Evolutionary conservation across 2,797 vertebrate species (phyloP), one percentile per base, ranked within the genome.

Genomic region (Tapera naevia): DNA sequence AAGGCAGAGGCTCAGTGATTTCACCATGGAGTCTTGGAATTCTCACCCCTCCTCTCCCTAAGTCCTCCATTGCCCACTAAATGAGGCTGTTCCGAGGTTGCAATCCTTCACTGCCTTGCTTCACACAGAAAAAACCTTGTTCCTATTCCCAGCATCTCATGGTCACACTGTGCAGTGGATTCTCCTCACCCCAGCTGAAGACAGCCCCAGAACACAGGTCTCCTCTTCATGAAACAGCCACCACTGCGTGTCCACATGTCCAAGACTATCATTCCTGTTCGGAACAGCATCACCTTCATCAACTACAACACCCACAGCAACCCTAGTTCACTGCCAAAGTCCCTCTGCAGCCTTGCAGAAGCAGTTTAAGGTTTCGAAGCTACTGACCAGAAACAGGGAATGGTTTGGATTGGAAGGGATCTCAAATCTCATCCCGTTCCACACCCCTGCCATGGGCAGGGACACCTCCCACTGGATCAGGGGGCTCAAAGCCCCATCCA

Each of bases 91-190:
- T 4, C 3, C 11, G 39, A 21, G 69, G 50, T 8, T 3, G 4
- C 41, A 27, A 28, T 12, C 58, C 74, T 35, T 24, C 10, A 0
- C 30, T 21, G 22, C 51, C 64, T 17, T 5, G 23, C 60, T 8
- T 24, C 57, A 13, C 2, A 5, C 7, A 13, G 57, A 23, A 41
- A 3, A 3, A 33, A 65, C 25, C 17, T 0, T 13, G 8, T 2
- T 37, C 41, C 81, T 27, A 8, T 12, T 24, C 41, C 74, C 70
- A 60, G 0, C 21, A 10, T 1, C 1, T 0, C 3, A 4, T 0
- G 8, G 50, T 18, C 45, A 25, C 0, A 0, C 2, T 33, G 13
- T 3, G 23, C 1, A 2, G 37, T 41, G 66, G 22, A 30, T 12
- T 43, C 25, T 37, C 10, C 2, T 16, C 8, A 3, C 24, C 21